These are phyloP conservation scores for Heliconius erato DNA, from an alignment of 2,888 invertebrate species.

Conservation along the genomic window DNA sequence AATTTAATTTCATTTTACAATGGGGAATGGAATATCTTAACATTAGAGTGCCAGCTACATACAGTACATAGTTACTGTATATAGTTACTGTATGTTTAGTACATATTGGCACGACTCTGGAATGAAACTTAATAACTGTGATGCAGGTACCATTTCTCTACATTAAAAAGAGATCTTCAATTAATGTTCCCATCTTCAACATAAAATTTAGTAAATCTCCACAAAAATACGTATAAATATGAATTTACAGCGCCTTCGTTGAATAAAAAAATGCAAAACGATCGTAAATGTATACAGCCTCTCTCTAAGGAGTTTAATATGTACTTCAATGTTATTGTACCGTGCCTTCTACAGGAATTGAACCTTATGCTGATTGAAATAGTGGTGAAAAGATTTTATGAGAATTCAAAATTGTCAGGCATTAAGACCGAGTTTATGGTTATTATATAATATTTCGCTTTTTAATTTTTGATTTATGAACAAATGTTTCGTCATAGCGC, in stretches of 20 bases:
- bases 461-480: constrained; percentile 18
- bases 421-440: constrained; percentile 24
- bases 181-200: neutral
- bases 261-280: constrained; percentile 42
- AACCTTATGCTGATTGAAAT: neutral
- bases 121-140: neutral
- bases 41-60: too few species aligned
- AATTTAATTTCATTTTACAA: too few species aligned
- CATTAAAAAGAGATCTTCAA: neutral
- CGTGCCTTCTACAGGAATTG: neutral
- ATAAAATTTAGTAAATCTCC: constrained; percentile 2
- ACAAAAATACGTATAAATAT: constrained; percentile 40
- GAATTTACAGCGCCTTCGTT: constrained; percentile 36
- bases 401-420: constrained; percentile 8
- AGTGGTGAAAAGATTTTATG: neutral
- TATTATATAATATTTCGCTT: constrained; percentile 21
- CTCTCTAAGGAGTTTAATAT: constrained; percentile 39
- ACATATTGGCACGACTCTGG: neutral
- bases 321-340: constrained; percentile 15
- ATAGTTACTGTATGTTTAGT: too few species aligned
- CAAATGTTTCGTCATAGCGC: neutral
- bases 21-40: too few species aligned
- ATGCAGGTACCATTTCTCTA: neutral
- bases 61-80: too few species aligned
- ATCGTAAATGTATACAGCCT: constrained; percentile 40